Base-by-base conservation (phyloP, 2,113 vertebrate genomes). In the Oreotrochilus melanogaster region DNA sequence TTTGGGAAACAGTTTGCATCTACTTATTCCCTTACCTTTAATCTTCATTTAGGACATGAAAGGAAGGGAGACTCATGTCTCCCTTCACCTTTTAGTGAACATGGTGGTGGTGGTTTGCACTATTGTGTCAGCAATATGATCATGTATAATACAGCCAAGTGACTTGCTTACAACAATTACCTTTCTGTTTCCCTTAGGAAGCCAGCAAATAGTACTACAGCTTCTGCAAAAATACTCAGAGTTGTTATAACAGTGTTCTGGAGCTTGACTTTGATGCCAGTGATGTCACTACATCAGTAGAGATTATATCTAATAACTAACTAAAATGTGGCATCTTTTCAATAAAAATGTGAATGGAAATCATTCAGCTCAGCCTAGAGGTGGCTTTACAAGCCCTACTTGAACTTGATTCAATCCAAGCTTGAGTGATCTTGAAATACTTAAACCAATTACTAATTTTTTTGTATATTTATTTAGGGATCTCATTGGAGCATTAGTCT, bases 391-490 rank as follows among this genome's bases (percentile, higher is more conserved):
- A 70, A 86, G 51, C 51, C 8, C 3, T 83, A 37, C 70, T 95
- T 30, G 70, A 78, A 33, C 50, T 37, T 82, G 69, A 54, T 78
- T 78, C 91, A 95, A 2, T 45, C 86, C 42, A 58, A 83, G 39
- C 58, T n/a, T 89, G 73, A 95, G 58, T 92, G 57, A 71, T 91
- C 58, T 67, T 54, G 33, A 84, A 74, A 89, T 95, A 62, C 78
- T 93, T 76, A 73, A 71, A 96, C 31, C 70, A 78, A 73, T 95
- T 93, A 97, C 93, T 96, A 83, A 27, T 66, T 61, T 89, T 95
- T 95, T 65, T 89, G 35, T 37, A 37, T 95, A 94, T 85, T 93
- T 89, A 80, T 79, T 89, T 93, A 65, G 56, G 43, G 3, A 51
- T 92, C 57, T 92, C 61, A 73, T 43, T 61, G 64, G 93, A 51